phyloP scores from a whole-genome alignment of 1,140 invertebrate species.

The Phenacoccus solenopsis region DNA sequence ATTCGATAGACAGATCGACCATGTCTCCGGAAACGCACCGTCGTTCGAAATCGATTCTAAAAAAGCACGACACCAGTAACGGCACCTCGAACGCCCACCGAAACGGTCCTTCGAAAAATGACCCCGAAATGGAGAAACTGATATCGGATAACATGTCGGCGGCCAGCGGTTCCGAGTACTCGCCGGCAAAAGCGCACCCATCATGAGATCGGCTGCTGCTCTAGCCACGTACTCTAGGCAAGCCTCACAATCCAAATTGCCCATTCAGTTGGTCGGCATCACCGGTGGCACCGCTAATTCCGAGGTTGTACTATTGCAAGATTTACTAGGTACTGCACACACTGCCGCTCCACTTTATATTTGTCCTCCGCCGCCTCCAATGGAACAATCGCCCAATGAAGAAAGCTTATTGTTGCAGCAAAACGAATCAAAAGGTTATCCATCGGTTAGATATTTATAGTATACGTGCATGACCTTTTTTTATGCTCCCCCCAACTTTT shows the following conservation, averaged over 20 bases:
- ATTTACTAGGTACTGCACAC: conserved; percentile 20
- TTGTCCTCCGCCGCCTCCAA: conserved; percentile 38
- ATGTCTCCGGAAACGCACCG: conserved; percentile 48
- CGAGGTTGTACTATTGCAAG: conserved; percentile 34
- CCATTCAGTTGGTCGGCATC: conserved; percentile 36
- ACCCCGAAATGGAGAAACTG: conserved; percentile 65
- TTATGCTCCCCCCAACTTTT: not conserved
- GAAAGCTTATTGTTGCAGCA: conserved; percentile 34
- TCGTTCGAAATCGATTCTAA: conserved; percentile 62
- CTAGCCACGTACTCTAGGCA: conserved; percentile 21
- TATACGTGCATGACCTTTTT: not conserved
- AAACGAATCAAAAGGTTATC: conserved; percentile 8
- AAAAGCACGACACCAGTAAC: conserved; percentile 45
- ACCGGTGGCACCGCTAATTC: conserved; percentile 34
- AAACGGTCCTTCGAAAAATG: conserved; percentile 33
- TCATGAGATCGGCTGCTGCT: not conserved
- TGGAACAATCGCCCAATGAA: conserved; percentile 40
- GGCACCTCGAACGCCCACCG: conserved; percentile 29
- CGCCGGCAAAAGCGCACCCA: conserved; percentile 27
- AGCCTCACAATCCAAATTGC: conserved; percentile 29
- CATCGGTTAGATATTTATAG: conserved; percentile 8
- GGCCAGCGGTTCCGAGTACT: conserved; percentile 33
- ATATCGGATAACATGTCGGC: conserved; percentile 41
- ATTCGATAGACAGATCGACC: conserved; percentile 51
- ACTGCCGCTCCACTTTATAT: conserved; percentile 33